Conservation (phyloP, 2,797 vertebrate genomes). For the Myotis pilosus region DNA sequence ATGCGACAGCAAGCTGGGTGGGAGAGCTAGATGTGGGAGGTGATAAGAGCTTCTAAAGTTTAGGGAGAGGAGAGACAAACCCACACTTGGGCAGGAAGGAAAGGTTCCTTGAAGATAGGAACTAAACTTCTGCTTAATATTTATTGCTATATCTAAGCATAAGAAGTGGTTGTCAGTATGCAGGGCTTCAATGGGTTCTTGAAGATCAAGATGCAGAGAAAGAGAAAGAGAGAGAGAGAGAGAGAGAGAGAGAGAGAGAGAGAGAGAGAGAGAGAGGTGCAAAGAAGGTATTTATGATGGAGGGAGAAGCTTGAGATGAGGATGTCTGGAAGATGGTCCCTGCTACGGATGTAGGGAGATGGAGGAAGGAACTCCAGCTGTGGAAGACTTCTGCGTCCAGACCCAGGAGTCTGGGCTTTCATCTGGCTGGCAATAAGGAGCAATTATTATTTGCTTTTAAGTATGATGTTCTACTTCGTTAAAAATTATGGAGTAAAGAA, state of each 20-base stretch:
- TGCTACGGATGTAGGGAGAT: background rate
- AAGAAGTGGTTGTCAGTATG: background rate
- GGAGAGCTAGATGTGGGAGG: background rate
- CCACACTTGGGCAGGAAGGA: background rate
- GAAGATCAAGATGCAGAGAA: background rate
- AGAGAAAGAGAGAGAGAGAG: background rate
- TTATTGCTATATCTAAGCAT: background rate
- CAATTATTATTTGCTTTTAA: slow-evolving; percentile 63
- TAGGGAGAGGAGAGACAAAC: background rate
- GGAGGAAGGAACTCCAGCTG: background rate
- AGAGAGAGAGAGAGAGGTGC: background rate
- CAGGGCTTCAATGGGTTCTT: background rate
- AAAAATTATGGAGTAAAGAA: slow-evolving; percentile 48
- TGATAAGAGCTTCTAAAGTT: background rate
- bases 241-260: background rate
- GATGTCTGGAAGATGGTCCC: background rate
- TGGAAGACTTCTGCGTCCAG: background rate
- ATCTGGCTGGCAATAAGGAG: slow-evolving; percentile 40
- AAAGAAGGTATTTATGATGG: background rate
- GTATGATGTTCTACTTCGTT: slow-evolving; percentile 19
- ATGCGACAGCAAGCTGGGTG: background rate
- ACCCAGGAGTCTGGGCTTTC: background rate
- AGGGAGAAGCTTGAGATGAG: background rate
- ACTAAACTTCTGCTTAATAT: background rate
- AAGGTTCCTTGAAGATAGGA: background rate